Conservation (phyloP, 2,888 invertebrate species). For the Aradus depressus region DNA sequence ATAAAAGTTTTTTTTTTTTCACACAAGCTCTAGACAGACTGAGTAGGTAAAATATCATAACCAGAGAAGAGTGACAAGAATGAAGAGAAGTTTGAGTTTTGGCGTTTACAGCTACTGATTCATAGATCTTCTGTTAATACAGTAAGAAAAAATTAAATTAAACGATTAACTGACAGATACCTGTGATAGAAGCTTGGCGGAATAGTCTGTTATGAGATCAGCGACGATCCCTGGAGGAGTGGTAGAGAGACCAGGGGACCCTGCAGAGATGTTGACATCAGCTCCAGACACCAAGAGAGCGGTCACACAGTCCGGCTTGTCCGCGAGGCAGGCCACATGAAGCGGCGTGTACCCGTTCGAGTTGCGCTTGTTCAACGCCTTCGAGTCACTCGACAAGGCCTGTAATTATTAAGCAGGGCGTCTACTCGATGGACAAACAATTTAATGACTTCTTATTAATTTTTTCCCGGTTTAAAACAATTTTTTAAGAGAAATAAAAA, state of each 20-base stretch:
- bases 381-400: constrained; percentile 35
- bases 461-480: not conserved
- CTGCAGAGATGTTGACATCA: constrained; percentile 53
- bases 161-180: constrained; percentile 27
- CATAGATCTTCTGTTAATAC: no score
- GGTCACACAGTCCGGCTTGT: constrained; percentile 79
- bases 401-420: no score
- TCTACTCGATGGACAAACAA: no score
- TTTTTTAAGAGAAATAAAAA: no score
- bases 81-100: no score
- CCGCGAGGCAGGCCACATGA: constrained; percentile 70
- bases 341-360: constrained; percentile 73
- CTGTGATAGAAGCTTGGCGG: constrained; percentile 44
- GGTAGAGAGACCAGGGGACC: constrained; percentile 9
- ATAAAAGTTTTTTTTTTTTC: no score
- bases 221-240: constrained; percentile 53
- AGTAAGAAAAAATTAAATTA: not conserved
- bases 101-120: no score
- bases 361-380: constrained; percentile 59
- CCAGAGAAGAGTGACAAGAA: no score
- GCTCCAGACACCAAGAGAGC: constrained; percentile 73
- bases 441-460: not conserved
- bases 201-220: constrained; percentile 57
- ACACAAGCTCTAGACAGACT: no score
- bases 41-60: no score